Evolutionary conservation across 2,888 invertebrate genomes (phyloP).

Genomic region (Gerosis bhagava): DNA sequence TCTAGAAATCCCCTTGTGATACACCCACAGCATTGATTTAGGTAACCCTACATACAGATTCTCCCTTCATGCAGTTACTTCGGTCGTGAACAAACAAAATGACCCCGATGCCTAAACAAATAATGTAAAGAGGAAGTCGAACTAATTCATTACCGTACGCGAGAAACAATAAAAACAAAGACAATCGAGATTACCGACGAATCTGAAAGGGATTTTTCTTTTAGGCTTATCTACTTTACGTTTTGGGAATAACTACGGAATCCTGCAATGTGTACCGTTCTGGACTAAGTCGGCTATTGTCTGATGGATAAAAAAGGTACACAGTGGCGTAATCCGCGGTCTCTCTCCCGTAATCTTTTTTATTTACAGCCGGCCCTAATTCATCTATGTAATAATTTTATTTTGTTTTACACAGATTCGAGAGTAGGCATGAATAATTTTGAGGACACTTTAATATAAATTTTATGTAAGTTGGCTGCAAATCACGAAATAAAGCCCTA

Average conservation of each 20-base stretch:
- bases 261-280: slow-evolving; percentile 60
- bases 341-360: slow-evolving; percentile 60
- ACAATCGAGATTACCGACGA: slow-evolving; percentile 69
- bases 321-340: slow-evolving; percentile 45
- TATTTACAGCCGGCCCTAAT: slow-evolving; percentile 58
- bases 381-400: too few species aligned
- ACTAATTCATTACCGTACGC: slow-evolving; percentile 63
- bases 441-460: too few species aligned
- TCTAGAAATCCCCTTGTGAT: slow-evolving; percentile 59
- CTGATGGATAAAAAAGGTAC: slow-evolving; percentile 69
- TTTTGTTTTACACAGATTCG: too few species aligned
- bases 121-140: slow-evolving; percentile 57
- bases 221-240: slow-evolving; percentile 67
- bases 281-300: slow-evolving; percentile 67
- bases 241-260: slow-evolving; percentile 66
- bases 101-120: slow-evolving; percentile 61
- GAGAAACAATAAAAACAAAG: slow-evolving; percentile 70
- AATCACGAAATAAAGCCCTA: too few species aligned
- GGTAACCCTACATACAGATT: slow-evolving; percentile 55
- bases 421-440: too few species aligned
- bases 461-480: too few species aligned
- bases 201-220: slow-evolving; percentile 71
- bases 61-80: slow-evolving; percentile 58
- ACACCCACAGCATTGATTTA: slow-evolving; percentile 67
- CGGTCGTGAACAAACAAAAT: slow-evolving; percentile 64